A percentile compares a stretch with the other conserved stretches of the same genome.
Evolutionary conservation across 2,113 vertebrate species (phyloP).

Genomic region (Hassar affinis): DNA sequence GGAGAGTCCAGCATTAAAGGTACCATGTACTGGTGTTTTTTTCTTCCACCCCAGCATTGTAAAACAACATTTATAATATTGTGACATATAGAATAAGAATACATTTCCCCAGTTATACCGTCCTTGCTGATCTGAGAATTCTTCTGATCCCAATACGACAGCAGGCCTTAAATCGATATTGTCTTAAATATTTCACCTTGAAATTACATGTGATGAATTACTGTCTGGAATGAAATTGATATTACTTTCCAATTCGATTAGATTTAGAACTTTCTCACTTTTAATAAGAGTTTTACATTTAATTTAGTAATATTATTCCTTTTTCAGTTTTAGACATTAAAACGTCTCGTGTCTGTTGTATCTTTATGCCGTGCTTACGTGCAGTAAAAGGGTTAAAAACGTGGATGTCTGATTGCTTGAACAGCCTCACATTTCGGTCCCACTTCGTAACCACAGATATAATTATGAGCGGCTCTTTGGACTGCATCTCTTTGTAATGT

Average conservation of each 20-base stretch:
- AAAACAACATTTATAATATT: slow-evolving; percentile 72
- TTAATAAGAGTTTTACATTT: not conserved
- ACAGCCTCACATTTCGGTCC: not conserved
- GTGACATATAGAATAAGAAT: slow-evolving; percentile 63
- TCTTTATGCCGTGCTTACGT: no score
- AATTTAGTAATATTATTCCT: not conserved
- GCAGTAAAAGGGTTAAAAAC: no score
- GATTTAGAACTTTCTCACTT: not conserved
- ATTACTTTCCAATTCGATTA: not conserved
- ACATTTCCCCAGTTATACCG: slow-evolving; percentile 47
- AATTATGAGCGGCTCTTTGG: slow-evolving; percentile 8
- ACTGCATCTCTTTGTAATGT: slow-evolving; percentile 39
- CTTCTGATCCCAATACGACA: slow-evolving; percentile 18
- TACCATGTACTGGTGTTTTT: slow-evolving; percentile 64
- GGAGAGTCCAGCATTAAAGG: slow-evolving; percentile 70
- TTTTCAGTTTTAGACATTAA: not conserved
- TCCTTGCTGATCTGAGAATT: slow-evolving; percentile 30
- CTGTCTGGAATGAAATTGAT: not conserved
- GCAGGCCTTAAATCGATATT: slow-evolving; percentile 6
- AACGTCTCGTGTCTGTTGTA: no score
- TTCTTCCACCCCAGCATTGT: slow-evolving; percentile 71
- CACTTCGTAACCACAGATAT: not conserved
- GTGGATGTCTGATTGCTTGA: not conserved
- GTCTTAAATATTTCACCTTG: slow-evolving; percentile 37
- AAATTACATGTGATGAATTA: slow-evolving; percentile 2